A percentile compares a stretch with the other conserved stretches of the same genome.
Conservation (phyloP, 2,113 vertebrate genomes). For the Sturnira hondurensis region DNA sequence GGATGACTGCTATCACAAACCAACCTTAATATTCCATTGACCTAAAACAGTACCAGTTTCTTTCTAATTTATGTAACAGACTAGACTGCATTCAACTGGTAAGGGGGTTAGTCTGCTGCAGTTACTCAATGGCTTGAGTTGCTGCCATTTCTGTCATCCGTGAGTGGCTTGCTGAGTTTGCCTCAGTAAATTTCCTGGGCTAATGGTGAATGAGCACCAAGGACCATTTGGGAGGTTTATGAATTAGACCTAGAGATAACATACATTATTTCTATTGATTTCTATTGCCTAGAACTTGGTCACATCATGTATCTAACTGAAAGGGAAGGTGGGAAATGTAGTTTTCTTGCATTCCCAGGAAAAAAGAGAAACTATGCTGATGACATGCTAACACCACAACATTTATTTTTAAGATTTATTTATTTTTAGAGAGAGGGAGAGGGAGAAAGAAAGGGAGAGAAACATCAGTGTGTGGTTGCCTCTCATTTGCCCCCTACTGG, state of each 20-base stretch:
- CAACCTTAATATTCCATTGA: not conserved
- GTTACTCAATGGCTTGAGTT: not conserved
- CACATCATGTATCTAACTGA: not conserved
- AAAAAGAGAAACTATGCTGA: not conserved
- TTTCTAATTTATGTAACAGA: not conserved
- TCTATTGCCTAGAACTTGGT: not conserved
- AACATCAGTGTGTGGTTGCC: no score
- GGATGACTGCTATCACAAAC: not conserved
- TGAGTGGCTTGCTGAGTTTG: not conserved
- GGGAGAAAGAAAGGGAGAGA: no score
- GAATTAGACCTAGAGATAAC: not conserved
- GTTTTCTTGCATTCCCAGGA: not conserved
- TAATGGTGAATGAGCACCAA: not conserved
- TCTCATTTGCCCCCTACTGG: no score
- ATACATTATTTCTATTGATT: not conserved
- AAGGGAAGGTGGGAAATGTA: not conserved
- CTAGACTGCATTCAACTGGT: not conserved
- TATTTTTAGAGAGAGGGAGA: no score
- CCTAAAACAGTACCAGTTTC: not conserved
- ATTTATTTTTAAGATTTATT: not conserved
- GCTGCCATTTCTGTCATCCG: not conserved
- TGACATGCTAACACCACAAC: not conserved
- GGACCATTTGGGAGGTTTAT: not conserved
- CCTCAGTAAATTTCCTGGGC: not conserved
- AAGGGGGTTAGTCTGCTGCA: not conserved